Evolutionary conservation across 1,140 invertebrate genomes (phyloP).

Genomic region (Temnothorax longispinosus): DNA sequence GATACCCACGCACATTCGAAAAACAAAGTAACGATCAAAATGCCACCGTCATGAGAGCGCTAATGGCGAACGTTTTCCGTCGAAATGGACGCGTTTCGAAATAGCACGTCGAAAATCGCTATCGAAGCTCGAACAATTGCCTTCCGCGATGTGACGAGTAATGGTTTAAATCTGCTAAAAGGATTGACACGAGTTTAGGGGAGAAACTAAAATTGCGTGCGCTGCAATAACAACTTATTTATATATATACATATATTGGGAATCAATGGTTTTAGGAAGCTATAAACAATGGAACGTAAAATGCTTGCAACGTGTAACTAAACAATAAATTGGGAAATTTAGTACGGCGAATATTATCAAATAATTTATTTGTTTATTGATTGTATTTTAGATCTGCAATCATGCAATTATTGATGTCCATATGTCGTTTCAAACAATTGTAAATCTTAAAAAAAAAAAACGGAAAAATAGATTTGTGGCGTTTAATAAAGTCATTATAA

Average conservation of each 20-base stretch:
- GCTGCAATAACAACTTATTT: constrained; percentile 4
- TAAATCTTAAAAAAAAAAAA: neutral
- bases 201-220: constrained; percentile 4
- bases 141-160: constrained; percentile 24
- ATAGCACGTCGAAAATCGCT: constrained; percentile 52
- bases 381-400: neutral
- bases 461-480: neutral
- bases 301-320: neutral
- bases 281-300: neutral
- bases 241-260: neutral
- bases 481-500: neutral
- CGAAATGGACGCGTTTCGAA: constrained; percentile 52
- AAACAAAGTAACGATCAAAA: constrained; percentile 60
- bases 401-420: neutral
- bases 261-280: neutral
- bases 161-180: constrained; percentile 33
- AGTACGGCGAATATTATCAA: neutral
- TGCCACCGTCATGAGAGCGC: constrained; percentile 37
- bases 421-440: neutral
- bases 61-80: constrained; percentile 52
- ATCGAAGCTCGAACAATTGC: constrained; percentile 34
- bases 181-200: constrained; percentile 27
- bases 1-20: constrained; percentile 4
- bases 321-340: neutral
- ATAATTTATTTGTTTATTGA: constrained; percentile 18